Evolutionary conservation across 2,113 vertebrate genomes (phyloP).

Genomic region (Nesogale talazaci): DNA sequence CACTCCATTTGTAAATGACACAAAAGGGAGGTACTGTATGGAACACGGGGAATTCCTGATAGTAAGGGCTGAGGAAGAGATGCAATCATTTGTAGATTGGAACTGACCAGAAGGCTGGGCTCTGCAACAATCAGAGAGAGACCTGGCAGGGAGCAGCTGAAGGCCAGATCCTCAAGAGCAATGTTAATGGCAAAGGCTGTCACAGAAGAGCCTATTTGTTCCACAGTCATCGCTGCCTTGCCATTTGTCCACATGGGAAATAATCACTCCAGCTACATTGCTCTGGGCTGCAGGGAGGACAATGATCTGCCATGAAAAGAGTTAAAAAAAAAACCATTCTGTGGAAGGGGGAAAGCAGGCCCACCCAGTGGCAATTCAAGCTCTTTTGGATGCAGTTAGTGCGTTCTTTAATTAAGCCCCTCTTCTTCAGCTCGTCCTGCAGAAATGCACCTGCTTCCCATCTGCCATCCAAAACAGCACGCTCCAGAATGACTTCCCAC

Average conservation of each 20-base stretch:
- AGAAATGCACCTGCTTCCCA: slow-evolving; percentile 88
- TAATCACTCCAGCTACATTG: slow-evolving; percentile 1
- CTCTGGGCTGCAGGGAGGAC: slow-evolving; percentile 37
- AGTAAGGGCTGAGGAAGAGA: not conserved
- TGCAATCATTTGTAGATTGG: not conserved
- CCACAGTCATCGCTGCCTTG: not conserved
- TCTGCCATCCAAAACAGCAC: slow-evolving; percentile 87
- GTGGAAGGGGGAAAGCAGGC: not conserved
- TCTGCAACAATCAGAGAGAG: not conserved
- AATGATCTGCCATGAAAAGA: slow-evolving; percentile 11
- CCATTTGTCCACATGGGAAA: slow-evolving; percentile 54
- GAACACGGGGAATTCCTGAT: not conserved
- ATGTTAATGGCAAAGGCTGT: not conserved
- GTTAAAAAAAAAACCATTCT: slow-evolving; percentile 43
- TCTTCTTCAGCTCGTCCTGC: slow-evolving; percentile 63
- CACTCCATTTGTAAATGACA: not conserved
- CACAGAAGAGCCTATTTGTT: slow-evolving; percentile 2
- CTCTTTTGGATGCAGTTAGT: not conserved
- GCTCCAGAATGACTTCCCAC: not conserved
- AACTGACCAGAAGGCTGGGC: slow-evolving; percentile 42
- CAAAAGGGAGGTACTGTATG: not conserved
- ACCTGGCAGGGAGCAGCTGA: slow-evolving; percentile 55
- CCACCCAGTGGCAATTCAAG: not conserved
- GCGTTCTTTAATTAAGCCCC: slow-evolving; percentile 44
- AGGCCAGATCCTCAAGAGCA: not conserved